Evolutionary conservation across 1,140 invertebrate species (phyloP).

Genomic region (Epicauta chinensis): DNA sequence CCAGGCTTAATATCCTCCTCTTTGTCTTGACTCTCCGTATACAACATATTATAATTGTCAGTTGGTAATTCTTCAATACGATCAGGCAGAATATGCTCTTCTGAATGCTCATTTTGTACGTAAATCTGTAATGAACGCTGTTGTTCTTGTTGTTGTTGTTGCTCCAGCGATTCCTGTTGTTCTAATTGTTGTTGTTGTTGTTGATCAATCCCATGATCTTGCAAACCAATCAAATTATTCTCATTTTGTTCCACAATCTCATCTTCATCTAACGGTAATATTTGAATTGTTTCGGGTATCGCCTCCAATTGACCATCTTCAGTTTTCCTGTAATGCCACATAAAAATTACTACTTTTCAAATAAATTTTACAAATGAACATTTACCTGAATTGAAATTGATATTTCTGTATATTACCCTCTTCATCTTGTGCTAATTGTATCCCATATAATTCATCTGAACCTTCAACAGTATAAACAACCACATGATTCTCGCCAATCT

Average conservation of each 20-base stretch:
- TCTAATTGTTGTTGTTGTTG: neutral
- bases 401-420: conserved; percentile 35
- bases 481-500: conserved; percentile 23
- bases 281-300: conserved; percentile 31
- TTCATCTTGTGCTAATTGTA: conserved; percentile 33
- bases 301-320: conserved; percentile 34
- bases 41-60: no score
- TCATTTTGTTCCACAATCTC: conserved; percentile 5
- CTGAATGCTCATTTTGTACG: neutral
- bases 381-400: conserved; percentile 36
- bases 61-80: neutral
- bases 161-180: neutral
- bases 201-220: neutral
- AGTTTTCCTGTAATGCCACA: conserved; percentile 32
- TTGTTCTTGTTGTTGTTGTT: neutral
- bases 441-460: conserved; percentile 35
- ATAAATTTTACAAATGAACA: neutral
- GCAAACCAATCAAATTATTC: neutral
- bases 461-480: conserved; percentile 33
- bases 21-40: neutral
- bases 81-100: conserved; percentile 9
- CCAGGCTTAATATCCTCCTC: conserved; percentile 6
- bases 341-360: conserved; percentile 3
- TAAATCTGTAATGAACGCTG: neutral
- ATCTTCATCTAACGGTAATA: conserved; percentile 21